Evolutionary conservation across 2,113 vertebrate species (phyloP), one percentile per base, ranked within the genome.

Genomic region (Limnothrissa miodon): DNA sequence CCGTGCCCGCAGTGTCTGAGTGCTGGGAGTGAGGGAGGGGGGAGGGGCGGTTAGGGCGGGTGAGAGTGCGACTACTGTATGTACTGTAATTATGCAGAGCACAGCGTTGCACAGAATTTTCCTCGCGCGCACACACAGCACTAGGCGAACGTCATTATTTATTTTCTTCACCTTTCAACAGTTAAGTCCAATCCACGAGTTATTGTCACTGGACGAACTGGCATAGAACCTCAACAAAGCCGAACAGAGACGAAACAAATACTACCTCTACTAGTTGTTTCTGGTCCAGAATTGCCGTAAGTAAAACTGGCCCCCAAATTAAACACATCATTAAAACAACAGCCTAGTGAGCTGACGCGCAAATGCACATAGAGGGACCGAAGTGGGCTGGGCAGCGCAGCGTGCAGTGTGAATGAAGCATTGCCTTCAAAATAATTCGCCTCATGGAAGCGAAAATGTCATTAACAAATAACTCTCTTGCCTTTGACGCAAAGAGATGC

Each of bases 1-100:
- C 88, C 85, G 87, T 91, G 92, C 92, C 92, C 93, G 90, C 89
- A 87, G 86, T 90, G 88, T 88, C 85, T 86, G 86, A 87, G 88
- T 46, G 86, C 80, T 87, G 82, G 79, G 83, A 86, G 59, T 45
- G 53, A 80, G 46, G 81, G 33, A 48, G 89, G 78, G 74, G 82
- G 83, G 25, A 15, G 66, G 66, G 29, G 66, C 66, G 66, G 66
- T 33, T 74, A 39, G 33, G 89, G 85, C 83, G 87, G 87, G 84
- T 85, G 87, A 46, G 87, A 85, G 86, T 89, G 90, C 90, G 91
- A 46, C 62, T 80, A 87, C 90, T 90, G 86, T 81, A 88, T 89
- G 81, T 84, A 82, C 70, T 74, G 82, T 83, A 62, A 81, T 83
- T 86, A 39, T 51, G 45, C 44, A 78, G 56, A 80, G 51, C 84